Evolutionary conservation across 2,797 vertebrate genomes (phyloP), one percentile per base, ranked within the genome.

Genomic region (Philypnodon macrostomus): DNA sequence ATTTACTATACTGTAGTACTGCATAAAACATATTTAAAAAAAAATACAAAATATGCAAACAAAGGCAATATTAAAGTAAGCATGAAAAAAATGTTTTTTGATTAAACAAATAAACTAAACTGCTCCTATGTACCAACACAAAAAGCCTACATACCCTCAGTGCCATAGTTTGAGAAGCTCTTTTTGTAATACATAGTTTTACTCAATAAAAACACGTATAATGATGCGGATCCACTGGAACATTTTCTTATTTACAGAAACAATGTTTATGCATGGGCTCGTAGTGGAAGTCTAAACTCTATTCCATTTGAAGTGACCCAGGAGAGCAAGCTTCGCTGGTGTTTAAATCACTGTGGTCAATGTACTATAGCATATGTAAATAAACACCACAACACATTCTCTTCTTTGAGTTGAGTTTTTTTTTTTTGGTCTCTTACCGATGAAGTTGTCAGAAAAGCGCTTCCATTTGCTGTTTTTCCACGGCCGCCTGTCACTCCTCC

Each of bases 191-290:
- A n/a, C n/a, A 57, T 87, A 77, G 69, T 85, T 89, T 88, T 83
- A 85, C 85, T 86, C 84, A 80, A 85, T 88, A 79, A 87, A 87
- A 85, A 69, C 82, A 88, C 74, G 83, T 89, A 84, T 83, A 82
- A 81, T 63, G 68, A 81, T 79, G 80, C 78, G 71, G 75, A 82
- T 83, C 81, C 74, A 61, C 52, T 51, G 63, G 75, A 75, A 78
- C 73, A 75, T 63, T 84, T 80, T 83, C 75, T 63, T 81, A 83
- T 85, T 82, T 76, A 80, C 73, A 83, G 61, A 77, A 68, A 75
- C 72, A 81, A 87, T 87, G 80, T 89, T 88, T 87, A 81, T 85
- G 79, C 77, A 84, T 70, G 66, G 72, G 55, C 68, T 51, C 48
- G 55, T 53, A 66, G 60, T 58, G 67, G 49, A 77, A 71, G 63